Evolutionary conservation across 2,888 invertebrate species (phyloP).

Genomic region (Agapetus fuscipes): DNA sequence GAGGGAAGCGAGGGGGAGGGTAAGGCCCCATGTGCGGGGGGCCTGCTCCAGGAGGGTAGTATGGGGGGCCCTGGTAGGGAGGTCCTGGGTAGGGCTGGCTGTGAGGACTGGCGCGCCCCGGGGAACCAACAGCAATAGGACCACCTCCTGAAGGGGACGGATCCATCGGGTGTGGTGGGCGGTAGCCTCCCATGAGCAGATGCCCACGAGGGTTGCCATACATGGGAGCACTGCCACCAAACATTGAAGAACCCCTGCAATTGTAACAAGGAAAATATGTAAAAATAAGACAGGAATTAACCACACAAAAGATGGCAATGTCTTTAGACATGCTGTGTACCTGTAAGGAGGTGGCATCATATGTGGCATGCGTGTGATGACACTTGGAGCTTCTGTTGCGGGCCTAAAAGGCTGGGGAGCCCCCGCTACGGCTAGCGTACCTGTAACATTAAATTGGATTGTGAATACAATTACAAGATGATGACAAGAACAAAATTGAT

Average conservation of each 20-base stretch:
- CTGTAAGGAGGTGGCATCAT: slow-evolving; percentile 43
- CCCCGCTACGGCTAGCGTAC: slow-evolving; percentile 42
- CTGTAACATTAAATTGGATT: slow-evolving; percentile 23
- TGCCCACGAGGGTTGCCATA: slow-evolving; percentile 29
- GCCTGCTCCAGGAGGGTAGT: slow-evolving; percentile 18
- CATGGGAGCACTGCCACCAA: slow-evolving; percentile 11
- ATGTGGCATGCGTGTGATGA: slow-evolving; percentile 44
- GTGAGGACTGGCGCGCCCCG: slow-evolving; percentile 15
- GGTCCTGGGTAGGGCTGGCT: slow-evolving; percentile 19
- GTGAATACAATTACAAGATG: slow-evolving; percentile 1
- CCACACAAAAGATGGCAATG: neutral
- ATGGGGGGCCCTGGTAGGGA: slow-evolving; percentile 18
- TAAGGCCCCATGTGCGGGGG: slow-evolving; percentile 21
- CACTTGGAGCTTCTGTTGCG: slow-evolving; percentile 39
- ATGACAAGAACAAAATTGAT: neutral
- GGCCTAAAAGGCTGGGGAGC: slow-evolving; percentile 45
- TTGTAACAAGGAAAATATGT: neutral
- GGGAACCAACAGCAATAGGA: slow-evolving; percentile 16
- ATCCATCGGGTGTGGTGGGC: slow-evolving; percentile 29
- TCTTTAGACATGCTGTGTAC: too few species aligned
- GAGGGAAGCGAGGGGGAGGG: slow-evolving; percentile 16
- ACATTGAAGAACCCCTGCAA: slow-evolving; percentile 19
- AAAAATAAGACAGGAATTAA: too few species aligned
- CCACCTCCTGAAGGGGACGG: slow-evolving; percentile 30
- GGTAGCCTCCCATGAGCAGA: slow-evolving; percentile 27